phyloP scores from a whole-genome alignment of 2,888 invertebrate species.

The Drosophila fungiperda region DNA sequence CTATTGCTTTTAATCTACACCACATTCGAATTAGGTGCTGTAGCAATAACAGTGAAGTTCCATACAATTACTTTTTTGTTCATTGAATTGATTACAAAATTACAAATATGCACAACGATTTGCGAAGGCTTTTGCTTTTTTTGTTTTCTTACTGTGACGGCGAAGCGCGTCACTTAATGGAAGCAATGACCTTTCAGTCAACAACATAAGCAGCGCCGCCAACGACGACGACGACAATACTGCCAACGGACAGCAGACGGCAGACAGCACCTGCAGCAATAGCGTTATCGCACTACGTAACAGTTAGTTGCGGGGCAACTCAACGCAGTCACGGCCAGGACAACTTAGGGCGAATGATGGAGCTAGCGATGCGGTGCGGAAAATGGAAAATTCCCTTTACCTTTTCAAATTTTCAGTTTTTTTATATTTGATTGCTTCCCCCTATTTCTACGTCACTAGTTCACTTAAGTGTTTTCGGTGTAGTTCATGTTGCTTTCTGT shows the following conservation, averaged over 20 bases:
- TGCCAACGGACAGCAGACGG: slow-evolving; percentile 11
- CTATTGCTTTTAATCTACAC: slow-evolving; percentile 3
- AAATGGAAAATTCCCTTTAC: slow-evolving; percentile 15
- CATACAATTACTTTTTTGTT: slow-evolving; percentile 8
- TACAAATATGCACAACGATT: slow-evolving; percentile 19
- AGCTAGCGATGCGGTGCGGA: neutral
- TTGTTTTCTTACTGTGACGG: slow-evolving; percentile 57
- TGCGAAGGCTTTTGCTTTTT: slow-evolving; percentile 15
- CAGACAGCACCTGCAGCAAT: slow-evolving; percentile 20
- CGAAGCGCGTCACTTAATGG: slow-evolving; percentile 70
- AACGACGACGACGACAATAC: slow-evolving; percentile 5
- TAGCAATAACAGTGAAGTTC: slow-evolving; percentile 21
- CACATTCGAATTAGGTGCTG: neutral
- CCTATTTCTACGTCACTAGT: slow-evolving; percentile 5
- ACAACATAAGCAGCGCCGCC: slow-evolving; percentile 51
- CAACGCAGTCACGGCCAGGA: slow-evolving; percentile 28
- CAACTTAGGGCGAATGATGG: neutral
- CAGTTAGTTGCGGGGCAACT: slow-evolving; percentile 56
- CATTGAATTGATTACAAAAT: slow-evolving; percentile 35
- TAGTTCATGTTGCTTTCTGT: slow-evolving; percentile 6
- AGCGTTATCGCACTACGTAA: slow-evolving; percentile 5
- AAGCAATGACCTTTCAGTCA: slow-evolving; percentile 79
- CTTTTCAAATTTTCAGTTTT: slow-evolving; percentile 32
- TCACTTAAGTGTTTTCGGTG: slow-evolving; percentile 12
- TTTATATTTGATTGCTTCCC: slow-evolving; percentile 19